phyloP scores from a whole-genome alignment of 2,888 invertebrate species.

The Catonia carolina region DNA sequence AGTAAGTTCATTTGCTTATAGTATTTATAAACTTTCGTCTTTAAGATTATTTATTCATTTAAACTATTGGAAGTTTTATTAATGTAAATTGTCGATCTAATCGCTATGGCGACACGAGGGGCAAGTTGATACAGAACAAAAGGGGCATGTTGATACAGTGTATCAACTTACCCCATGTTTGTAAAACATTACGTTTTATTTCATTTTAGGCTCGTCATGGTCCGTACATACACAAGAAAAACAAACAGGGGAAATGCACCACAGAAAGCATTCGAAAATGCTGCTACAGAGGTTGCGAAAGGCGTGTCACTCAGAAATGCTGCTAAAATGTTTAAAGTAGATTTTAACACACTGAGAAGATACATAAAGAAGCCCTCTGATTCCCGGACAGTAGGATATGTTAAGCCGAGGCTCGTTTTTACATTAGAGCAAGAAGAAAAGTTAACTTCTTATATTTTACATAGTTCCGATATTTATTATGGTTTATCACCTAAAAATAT shows the following conservation, averaged over 20 bases:
- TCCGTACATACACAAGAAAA: not conserved
- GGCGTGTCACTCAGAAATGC: not conserved
- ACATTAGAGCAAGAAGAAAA: not conserved
- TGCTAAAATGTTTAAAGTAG: not conserved
- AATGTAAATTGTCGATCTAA: no score
- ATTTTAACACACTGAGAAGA: not conserved
- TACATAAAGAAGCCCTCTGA: not conserved
- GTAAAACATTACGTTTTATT: not conserved
- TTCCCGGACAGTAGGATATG: not conserved
- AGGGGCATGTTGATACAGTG: slow-evolving; percentile 1
- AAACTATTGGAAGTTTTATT: no score
- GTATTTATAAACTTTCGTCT: no score
- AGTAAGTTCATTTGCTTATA: no score
- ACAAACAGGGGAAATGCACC: not conserved
- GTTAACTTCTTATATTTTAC: not conserved
- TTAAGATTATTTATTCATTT: no score
- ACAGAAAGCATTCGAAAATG: not conserved
- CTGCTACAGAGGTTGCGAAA: not conserved
- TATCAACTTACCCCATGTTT: not conserved
- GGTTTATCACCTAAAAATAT: not conserved
- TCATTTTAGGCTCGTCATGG: not conserved
- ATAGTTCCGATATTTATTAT: not conserved
- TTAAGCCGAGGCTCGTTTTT: not conserved
- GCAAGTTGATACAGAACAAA: not conserved
- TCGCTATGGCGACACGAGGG: not conserved